Conservation (phyloP, 2,113 vertebrate species). For the Dasyprocta punctata region DNA sequence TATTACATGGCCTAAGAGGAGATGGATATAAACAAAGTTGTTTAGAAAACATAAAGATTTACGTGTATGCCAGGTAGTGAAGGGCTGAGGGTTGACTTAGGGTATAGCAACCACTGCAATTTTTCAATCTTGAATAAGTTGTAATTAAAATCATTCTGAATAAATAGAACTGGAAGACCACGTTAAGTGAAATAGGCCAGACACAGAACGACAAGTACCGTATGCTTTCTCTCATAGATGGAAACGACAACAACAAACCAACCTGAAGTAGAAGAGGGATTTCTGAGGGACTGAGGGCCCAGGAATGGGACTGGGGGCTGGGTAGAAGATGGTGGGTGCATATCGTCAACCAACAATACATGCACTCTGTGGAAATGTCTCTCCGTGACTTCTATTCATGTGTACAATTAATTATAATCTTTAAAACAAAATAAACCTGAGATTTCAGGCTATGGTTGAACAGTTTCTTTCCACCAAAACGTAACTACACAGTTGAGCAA, state of each 20-base stretch:
- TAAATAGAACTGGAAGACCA: not conserved
- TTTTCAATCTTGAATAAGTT: not conserved
- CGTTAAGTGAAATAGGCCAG: not conserved
- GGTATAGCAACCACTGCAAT: not conserved
- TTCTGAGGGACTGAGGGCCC: not conserved
- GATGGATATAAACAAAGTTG: not conserved
- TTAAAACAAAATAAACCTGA: not conserved
- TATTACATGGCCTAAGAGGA: not conserved
- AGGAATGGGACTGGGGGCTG: not conserved
- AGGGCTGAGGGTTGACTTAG: not conserved
- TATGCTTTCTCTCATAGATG: not conserved
- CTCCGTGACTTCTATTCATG: not conserved
- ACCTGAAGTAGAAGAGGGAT: not conserved
- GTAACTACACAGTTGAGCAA: not conserved
- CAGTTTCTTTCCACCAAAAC: not conserved
- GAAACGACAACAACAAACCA: not conserved
- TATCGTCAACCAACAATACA: not conserved
- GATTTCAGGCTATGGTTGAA: not conserved
- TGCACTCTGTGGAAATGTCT: not conserved
- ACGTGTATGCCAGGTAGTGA: not conserved
- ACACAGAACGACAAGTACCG: not conserved
- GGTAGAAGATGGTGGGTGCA: not conserved
- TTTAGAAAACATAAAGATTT: not conserved
- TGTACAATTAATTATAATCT: not conserved
- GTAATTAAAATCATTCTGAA: constrained; percentile 4